These are phyloP conservation scores for Meloidogyne hapla DNA, from an alignment of 1,140 invertebrate species.

Conservation along the genomic window DNA sequence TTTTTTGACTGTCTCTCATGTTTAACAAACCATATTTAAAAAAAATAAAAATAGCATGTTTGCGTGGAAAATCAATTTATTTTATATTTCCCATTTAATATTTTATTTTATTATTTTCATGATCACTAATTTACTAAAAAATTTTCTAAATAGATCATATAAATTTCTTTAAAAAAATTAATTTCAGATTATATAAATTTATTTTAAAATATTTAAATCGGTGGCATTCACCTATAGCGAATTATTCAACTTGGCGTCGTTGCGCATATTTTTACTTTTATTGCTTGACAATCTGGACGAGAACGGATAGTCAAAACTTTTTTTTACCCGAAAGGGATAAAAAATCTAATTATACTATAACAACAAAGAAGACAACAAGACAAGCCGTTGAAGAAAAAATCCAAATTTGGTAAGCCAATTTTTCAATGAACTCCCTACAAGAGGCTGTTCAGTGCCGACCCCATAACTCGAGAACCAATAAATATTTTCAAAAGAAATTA, in stretches of 20 bases:
- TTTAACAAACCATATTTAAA: no score
- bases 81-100: no score
- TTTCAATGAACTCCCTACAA: no score
- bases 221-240: not conserved
- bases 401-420: not conserved
- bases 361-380: not conserved
- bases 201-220: not conserved
- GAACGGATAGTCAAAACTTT: not conserved
- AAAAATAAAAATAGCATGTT: no score
- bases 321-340: not conserved
- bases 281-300: not conserved
- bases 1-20: no score
- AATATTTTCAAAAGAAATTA: not conserved
- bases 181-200: not conserved
- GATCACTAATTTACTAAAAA: no score
- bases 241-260: conserved; percentile 5
- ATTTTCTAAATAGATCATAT: no score
- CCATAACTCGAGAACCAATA: not conserved
- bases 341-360: not conserved
- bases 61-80: no score
- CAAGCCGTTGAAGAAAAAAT: not conserved
- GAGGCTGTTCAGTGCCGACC: not conserved
- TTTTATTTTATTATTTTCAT: no score
- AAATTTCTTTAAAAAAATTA: no score
- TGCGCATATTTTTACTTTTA: conserved; percentile 3